These are phyloP conservation scores for Vanessa atalanta DNA, from an alignment of 1,140 invertebrate species.

Conservation along the genomic window DNA sequence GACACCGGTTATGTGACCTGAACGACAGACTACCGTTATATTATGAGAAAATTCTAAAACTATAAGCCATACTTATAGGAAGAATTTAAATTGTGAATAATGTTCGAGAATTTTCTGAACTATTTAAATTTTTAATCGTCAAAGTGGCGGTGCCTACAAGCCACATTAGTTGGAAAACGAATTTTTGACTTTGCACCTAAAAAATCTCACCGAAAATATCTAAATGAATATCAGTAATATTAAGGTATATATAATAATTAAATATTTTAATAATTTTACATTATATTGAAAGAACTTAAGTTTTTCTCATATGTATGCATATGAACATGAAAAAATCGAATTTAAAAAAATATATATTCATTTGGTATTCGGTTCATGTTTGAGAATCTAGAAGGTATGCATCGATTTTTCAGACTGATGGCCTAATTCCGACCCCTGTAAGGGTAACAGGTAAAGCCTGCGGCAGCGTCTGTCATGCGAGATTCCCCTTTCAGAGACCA, in stretches of 20 bases:
- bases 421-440: slow-evolving; percentile 55
- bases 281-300: background rate
- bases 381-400: slow-evolving; percentile 44
- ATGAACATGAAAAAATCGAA: background rate
- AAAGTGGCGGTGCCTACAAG: slow-evolving; percentile 32
- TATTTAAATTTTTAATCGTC: slow-evolving; percentile 45
- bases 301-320: no score
- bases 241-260: no score
- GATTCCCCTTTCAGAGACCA: slow-evolving; percentile 51
- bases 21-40: slow-evolving; percentile 48
- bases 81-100: slow-evolving; percentile 41
- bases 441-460: slow-evolving; percentile 45
- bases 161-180: slow-evolving; percentile 36
- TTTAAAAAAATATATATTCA: slow-evolving; percentile 27
- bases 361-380: slow-evolving; percentile 44
- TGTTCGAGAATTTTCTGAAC: slow-evolving; percentile 36
- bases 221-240: slow-evolving; percentile 27
- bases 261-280: no score
- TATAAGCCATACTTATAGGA: slow-evolving; percentile 46
- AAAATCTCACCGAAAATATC: slow-evolving; percentile 34
- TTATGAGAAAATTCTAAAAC: slow-evolving; percentile 61
- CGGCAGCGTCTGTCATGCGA: slow-evolving; percentile 48
- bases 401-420: slow-evolving; percentile 51
- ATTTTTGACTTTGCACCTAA: slow-evolving; percentile 32
- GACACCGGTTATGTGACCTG: slow-evolving; percentile 51